These are phyloP conservation scores for Dreissena rostriformis DNA, from an alignment of 1,140 invertebrate species.

Conservation along the genomic window DNA sequence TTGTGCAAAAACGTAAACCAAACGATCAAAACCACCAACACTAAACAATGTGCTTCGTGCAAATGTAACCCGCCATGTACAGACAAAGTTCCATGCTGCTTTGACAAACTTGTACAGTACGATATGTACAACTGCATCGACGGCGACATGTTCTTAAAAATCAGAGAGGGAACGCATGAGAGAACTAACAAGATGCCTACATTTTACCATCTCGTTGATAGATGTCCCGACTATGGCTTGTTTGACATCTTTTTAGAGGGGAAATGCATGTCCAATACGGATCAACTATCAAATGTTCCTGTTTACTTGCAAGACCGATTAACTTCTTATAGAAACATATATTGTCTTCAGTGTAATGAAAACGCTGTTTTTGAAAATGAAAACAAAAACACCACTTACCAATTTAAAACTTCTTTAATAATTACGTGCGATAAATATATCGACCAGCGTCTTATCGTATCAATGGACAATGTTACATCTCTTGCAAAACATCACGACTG, in stretches of 20 bases:
- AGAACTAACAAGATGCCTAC: too few species aligned
- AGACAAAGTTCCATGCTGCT: background rate
- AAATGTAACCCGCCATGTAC: too few species aligned
- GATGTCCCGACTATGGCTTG: background rate
- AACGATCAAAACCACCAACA: too few species aligned
- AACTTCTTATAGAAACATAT: background rate
- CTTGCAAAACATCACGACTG: background rate
- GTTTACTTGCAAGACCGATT: background rate
- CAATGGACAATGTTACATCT: background rate
- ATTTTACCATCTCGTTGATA: background rate
- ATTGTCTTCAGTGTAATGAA: slow-evolving; percentile 6
- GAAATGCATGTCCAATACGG: too few species aligned
- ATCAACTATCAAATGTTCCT: background rate
- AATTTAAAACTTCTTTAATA: background rate
- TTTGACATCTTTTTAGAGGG: too few species aligned
- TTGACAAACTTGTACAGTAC: background rate
- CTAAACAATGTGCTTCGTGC: too few species aligned
- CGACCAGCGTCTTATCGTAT: background rate
- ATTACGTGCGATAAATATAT: background rate
- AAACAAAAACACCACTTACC: too few species aligned
- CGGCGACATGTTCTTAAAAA: background rate
- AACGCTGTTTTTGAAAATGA: background rate
- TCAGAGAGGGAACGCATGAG: background rate
- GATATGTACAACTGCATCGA: background rate
- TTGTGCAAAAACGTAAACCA: too few species aligned